Conservation (phyloP, 2,888 invertebrate species). For the Rhagium mordax region DNA sequence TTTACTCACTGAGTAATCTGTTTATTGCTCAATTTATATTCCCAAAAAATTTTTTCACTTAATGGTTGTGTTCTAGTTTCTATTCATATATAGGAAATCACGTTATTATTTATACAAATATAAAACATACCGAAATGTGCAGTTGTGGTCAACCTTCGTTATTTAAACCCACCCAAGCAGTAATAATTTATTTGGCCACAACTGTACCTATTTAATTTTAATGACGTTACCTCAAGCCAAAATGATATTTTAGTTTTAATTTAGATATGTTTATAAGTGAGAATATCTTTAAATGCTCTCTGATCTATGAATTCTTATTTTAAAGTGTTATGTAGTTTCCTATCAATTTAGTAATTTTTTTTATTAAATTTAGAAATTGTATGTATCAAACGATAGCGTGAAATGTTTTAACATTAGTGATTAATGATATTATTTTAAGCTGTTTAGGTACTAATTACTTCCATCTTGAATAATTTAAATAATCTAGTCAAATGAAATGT, state of each 20-base stretch:
- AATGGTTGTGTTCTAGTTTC: not conserved
- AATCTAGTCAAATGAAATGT: constrained; percentile 39
- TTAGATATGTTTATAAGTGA: not conserved
- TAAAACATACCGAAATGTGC: too few species aligned
- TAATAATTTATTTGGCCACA: too few species aligned
- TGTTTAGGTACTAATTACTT: constrained; percentile 12
- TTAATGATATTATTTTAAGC: constrained; percentile 8
- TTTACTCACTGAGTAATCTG: not conserved
- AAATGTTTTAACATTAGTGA: not conserved
- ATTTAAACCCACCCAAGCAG: too few species aligned
- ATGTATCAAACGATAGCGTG: not conserved
- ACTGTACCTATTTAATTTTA: too few species aligned
- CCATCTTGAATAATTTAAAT: constrained; percentile 26
- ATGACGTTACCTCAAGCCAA: too few species aligned
- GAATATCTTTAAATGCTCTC: not conserved
- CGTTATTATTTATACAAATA: too few species aligned
- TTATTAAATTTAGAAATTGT: not conserved
- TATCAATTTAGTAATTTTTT: not conserved
- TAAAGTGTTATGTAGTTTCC: not conserved
- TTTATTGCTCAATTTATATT: not conserved
- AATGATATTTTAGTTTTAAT: too few species aligned
- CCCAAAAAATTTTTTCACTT: not conserved
- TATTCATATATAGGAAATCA: too few species aligned
- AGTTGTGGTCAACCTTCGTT: too few species aligned
- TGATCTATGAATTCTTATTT: not conserved